Evolutionary conservation across 2,797 vertebrate species (phyloP), one percentile per base, ranked within the genome.

Genomic region (Vespertilio murinus): DNA sequence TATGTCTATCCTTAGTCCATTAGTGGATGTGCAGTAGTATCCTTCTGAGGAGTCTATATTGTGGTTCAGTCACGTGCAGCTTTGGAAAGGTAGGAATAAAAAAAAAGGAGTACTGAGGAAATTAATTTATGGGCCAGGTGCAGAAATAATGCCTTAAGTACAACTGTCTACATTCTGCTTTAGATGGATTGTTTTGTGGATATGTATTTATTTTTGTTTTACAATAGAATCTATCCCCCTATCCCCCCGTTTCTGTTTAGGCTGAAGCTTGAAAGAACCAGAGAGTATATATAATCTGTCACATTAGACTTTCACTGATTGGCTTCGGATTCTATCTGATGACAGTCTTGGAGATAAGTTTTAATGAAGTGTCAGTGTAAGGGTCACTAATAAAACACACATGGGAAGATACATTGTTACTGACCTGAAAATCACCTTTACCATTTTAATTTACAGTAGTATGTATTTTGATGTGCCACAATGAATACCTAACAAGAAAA

Each of bases 311-410:
- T 94, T 92, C 40, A 73, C 56, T 95, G 91, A 89, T 61, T 89
- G 93, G 52, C 70, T 73, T 89, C 71, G 93, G 82, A 84, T 96
- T 95, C 81, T 96, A 49, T 88, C 49, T 93, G 75, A 71, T 91
- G 77, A 52, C 38, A 91, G 1, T 79, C 17, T 64, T 82, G 74
- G 83, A 88, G 64, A 78, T 89, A 70, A 89, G 33, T 96, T 94
- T 95, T 96, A 78, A 79, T 94, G 47, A 95, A 84, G 17, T 91
- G 35, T 91, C 40, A 88, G 25, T 8, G 33, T 82, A 91, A 94
- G 30, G 38, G 54, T 88, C 85, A 85, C 84, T 95, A 64, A 84
- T 90, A 73, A 94, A 95, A 88, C 79, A 33, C 5, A 74, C 13
- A 59, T 14, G 12, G 90, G 47, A 38, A 93, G 49, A 7, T 80